Percentiles rank a stretch among this genome's conserved stretches.
Conservation (phyloP, 2,888 invertebrate species). For the Mythimna ferrago region DNA sequence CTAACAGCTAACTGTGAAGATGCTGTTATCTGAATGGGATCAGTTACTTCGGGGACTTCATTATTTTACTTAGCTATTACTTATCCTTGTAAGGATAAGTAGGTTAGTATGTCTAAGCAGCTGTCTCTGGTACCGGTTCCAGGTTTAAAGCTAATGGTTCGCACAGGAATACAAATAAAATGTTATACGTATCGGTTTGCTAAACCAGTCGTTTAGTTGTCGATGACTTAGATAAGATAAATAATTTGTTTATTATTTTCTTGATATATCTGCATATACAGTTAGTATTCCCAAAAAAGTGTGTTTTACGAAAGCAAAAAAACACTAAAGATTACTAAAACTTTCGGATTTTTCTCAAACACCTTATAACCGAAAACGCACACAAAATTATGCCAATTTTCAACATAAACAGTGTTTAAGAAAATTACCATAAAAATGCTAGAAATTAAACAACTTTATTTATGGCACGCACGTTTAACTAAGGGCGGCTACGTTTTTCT, state of each 20-base stretch:
- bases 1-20: neutral
- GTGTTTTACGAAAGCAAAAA: neutral
- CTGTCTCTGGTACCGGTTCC: conserved; percentile 41
- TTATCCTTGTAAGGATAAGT: conserved; percentile 25
- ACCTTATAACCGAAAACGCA: conserved; percentile 8
- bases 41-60: conserved; percentile 23
- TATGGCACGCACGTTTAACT: conserved; percentile 47
- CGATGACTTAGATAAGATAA: neutral
- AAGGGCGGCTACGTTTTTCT: conserved; percentile 53
- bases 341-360: conserved; percentile 11
- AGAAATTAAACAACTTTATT: conserved; percentile 43
- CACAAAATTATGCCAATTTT: conserved; percentile 20
- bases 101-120: conserved; percentile 50
- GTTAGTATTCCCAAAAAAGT: neutral
- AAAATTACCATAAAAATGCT: conserved; percentile 29
- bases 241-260: neutral
- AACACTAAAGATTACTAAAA: neutral
- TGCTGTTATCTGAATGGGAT: conserved; percentile 36
- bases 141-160: conserved; percentile 20
- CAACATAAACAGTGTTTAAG: conserved; percentile 22
- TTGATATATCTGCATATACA: conserved; percentile 13
- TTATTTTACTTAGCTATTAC: conserved; percentile 21
- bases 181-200: conserved; percentile 7
- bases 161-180: conserved; percentile 9
- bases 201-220: neutral